Evolutionary conservation across 2,888 invertebrate genomes (phyloP), one percentile per base, ranked within the genome.

Genomic region (Sinodicranocentrus sp.): DNA sequence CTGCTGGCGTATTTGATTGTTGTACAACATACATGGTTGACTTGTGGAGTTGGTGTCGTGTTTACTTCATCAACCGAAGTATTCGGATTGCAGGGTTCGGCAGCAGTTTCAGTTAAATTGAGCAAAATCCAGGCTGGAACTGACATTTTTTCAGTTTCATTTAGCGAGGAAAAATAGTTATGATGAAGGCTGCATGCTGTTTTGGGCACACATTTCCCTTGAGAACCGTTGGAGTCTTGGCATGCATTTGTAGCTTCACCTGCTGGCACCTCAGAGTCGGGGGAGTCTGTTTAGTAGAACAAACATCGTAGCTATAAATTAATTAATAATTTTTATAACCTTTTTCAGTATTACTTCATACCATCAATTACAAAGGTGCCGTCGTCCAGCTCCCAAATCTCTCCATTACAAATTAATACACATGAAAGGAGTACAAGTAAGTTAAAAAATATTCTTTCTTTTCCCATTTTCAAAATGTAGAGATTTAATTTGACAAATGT

Each of bases 1-100:
- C 57, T 21, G n/a, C 48, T 70, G 0, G 61, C 61, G 21, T 75
- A 73, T 19, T 44, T 39, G 15, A 73, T 23, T 1, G 75, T 70
- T 10, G 82, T 82, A 23, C 82, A 82, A 21, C 82, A 82, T n/a
- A 75, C 82, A 21, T 61, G 70, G 33, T 67, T 68, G 5, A 23
- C 15, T 0, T 48, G 5, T 10, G 48, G 13, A 3, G 48, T 3
- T n/a, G 48, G 25, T 21, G 25, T 25, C 21, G 57, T 57, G 3
- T 57, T 57, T 21, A 57, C 57, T 21, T 57, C 57, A n/a, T 57
- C 21, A 2, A 23, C 21, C 2, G n/a, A 2, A 10, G 48, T 48
- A 10, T 6, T 48, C 15, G 48, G 15, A 10, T 15, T 26, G 61
- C 28, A 26, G n/a, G 61, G 61, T 19, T 65, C 65, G 23, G 1